phyloP scores from a whole-genome alignment of 2,888 invertebrate species.

The Xestia xanthographa region DNA sequence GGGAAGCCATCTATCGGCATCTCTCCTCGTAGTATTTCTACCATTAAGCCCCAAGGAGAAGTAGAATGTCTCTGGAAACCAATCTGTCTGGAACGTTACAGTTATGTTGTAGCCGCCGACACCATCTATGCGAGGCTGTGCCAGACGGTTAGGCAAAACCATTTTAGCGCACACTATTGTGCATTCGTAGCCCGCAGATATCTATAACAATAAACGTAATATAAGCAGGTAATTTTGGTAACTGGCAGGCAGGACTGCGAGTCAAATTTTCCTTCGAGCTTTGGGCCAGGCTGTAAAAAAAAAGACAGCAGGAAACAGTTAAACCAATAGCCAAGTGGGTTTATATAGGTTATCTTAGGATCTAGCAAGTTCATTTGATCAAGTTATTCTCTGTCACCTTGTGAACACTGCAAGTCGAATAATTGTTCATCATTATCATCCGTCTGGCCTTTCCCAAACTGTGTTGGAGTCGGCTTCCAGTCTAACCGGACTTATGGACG shows the following conservation, averaged over 20 bases:
- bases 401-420: background rate
- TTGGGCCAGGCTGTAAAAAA: background rate
- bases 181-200: slow-evolving; percentile 83
- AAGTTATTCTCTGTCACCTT: background rate
- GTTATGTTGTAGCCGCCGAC: slow-evolving; percentile 83
- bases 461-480: background rate
- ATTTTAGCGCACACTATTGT: slow-evolving; percentile 82
- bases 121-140: slow-evolving; percentile 74
- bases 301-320: background rate
- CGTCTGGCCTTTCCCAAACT: background rate
- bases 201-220: slow-evolving; percentile 67
- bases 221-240: background rate
- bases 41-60: slow-evolving; percentile 80
- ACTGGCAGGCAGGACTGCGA: background rate
- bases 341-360: no score
- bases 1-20: slow-evolving; percentile 70
- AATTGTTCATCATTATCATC: background rate
- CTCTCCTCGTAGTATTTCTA: slow-evolving; percentile 72
- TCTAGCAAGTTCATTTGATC: no score
- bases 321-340: background rate
- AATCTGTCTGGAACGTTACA: slow-evolving; percentile 74
- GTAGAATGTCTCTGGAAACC: slow-evolving; percentile 80
- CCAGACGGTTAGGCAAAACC: slow-evolving; percentile 78
- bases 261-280: background rate
- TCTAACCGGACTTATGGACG: background rate